Percentiles rank a stretch among this genome's conserved stretches.
Evolutionary conservation across 2,113 vertebrate species (phyloP).

Genomic region (Bettongia penicillata): DNA sequence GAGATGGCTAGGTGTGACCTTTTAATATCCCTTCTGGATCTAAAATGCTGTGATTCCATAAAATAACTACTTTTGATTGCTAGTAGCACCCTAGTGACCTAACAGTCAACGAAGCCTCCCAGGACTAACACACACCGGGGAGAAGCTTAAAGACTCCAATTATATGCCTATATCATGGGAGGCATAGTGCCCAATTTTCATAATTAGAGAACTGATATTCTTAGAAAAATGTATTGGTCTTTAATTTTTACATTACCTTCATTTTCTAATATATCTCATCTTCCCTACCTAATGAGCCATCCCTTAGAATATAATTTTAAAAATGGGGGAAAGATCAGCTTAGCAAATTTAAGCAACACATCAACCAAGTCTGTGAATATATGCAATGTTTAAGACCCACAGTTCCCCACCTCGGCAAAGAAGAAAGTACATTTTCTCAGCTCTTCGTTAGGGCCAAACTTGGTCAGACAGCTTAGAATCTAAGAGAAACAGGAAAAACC

Average conservation of each 20-base stretch:
- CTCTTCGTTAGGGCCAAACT: not conserved
- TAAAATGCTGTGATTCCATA: not conserved
- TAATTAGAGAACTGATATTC: not conserved
- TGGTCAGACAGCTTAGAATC: not conserved
- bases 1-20: not conserved
- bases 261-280: not conserved
- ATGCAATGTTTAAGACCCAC: not conserved
- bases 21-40: not conserved
- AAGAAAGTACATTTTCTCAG: not conserved
- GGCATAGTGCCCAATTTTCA: not conserved
- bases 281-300: not conserved
- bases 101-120: not conserved
- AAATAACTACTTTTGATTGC: not conserved
- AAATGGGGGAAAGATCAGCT: not conserved
- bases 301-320: not conserved
- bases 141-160: not conserved
- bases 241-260: not conserved
- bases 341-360: not conserved
- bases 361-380: not conserved
- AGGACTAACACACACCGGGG: not conserved
- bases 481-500: not conserved
- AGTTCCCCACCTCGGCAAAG: not conserved
- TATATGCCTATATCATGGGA: not conserved
- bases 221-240: not conserved
- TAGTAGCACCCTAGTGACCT: not conserved